Base-by-base conservation (phyloP, 2,797 vertebrate species). In the Leptatherina wallacei region DNA sequence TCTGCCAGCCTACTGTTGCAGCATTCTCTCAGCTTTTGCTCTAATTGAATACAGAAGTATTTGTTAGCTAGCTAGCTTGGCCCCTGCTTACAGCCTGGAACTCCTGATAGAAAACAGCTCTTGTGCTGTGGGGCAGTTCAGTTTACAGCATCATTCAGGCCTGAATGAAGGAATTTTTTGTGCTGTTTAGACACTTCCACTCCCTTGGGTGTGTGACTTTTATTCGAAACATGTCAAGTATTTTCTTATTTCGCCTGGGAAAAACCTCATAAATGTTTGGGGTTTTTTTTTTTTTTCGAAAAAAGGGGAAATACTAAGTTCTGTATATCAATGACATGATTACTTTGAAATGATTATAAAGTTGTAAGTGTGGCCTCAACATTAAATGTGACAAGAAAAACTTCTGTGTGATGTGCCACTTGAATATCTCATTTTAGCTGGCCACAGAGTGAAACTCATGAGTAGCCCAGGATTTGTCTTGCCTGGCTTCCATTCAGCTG, bases 41-140 rank as follows among this genome's bases (percentile, higher is more conserved):
- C 58, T 92, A 90, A 91, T 90, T 91, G 82, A 91, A 90, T 61
- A 76, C 92, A 92, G 88, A 88, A 79, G 83, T 71, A 35, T 70
- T 80, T 63, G 75, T 82, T 77, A 72, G 78, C 71, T 58, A 60
- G 84, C 84, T 88, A 84, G 65, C 71, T 61, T 63, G 76, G 86
- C 85, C 84, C 84, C 81, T 77, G 74, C 81, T 86, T 84, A 78
- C 77, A 82, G 87, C 80, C 78, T 77, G 77, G 77, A 87, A 85
- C 87, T 86, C 56, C 74, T 85, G 87, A 92, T 90, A 88, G 84
- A 86, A 88, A 91, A 89, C 89, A 88, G 89, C 88, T 87, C 75
- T 74, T 56, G 71, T 88, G 80, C 83, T 85, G 84, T 78, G 82
- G 81, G 86, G 73, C 78, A 84, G 77, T 86, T 88, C 61, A 70